These are phyloP conservation scores for Genyomyrus donnyi DNA, from an alignment of 2,113 vertebrate genomes.

Conservation along the genomic window DNA sequence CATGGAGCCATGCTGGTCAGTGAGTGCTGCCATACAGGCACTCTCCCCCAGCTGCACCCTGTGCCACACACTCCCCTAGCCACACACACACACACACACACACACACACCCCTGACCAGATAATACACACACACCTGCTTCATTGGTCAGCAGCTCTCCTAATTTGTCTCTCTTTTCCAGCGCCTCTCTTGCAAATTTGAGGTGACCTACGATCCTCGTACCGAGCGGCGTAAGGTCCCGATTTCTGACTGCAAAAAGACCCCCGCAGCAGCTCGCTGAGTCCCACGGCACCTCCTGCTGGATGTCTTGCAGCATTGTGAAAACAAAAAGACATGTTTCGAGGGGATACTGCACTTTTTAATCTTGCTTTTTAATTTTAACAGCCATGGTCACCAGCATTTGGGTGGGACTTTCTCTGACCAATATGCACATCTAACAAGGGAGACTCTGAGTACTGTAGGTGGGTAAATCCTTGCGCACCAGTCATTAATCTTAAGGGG, in stretches of 20 bases:
- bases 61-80: not conserved
- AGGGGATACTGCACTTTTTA: not conserved
- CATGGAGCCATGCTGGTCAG: not conserved
- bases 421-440: not conserved
- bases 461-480: not conserved
- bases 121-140: not conserved
- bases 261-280: not conserved
- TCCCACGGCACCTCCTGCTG: not conserved
- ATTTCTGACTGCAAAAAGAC: slow-evolving; percentile 24
- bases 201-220: slow-evolving; percentile 35
- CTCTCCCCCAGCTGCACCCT: not conserved
- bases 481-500: not conserved
- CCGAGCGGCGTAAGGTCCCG: slow-evolving; percentile 14
- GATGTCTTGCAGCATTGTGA: not conserved
- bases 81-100: not conserved
- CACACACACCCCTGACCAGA: not conserved
- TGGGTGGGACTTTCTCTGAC: not conserved
- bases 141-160: not conserved
- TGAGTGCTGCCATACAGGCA: not conserved
- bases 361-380: not conserved
- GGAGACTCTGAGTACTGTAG: not conserved
- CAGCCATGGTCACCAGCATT: not conserved
- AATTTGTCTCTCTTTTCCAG: slow-evolving; percentile 32
- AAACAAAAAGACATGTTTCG: not conserved
- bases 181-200: slow-evolving; percentile 43